Percentiles rank a stretch among this genome's conserved stretches.
Evolutionary conservation across 2,113 vertebrate species (phyloP).

Genomic region (Embiotoca jacksoni): DNA sequence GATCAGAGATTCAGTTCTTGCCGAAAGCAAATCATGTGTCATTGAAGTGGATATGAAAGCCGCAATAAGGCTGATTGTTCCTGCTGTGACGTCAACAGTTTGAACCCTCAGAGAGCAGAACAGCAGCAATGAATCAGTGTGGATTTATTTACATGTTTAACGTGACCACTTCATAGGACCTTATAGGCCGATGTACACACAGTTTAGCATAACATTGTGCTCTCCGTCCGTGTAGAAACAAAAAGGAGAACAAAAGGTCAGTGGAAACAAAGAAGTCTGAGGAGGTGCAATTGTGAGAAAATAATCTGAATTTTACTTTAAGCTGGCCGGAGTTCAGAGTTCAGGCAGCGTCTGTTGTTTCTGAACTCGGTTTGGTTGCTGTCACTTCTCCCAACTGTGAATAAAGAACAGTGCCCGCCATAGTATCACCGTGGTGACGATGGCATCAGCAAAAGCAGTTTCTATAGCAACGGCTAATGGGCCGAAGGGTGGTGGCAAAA

Average conservation of each 20-base stretch:
- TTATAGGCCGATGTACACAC: slow-evolving; percentile 5
- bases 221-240: slow-evolving; percentile 26
- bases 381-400: slow-evolving; percentile 22
- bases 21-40: no score
- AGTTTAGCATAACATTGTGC: slow-evolving; percentile 17
- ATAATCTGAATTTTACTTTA: slow-evolving; percentile 18
- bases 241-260: background rate
- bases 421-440: slow-evolving; percentile 21
- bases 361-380: background rate
- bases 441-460: slow-evolving; percentile 16
- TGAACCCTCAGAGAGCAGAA: slow-evolving; percentile 26
- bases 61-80: no score
- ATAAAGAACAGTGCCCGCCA: background rate
- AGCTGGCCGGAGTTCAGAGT: background rate
- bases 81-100: no score
- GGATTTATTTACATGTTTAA: slow-evolving; percentile 22
- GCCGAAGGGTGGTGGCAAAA: background rate
- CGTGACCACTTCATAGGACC: background rate
- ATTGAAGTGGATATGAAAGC: no score
- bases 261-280: background rate
- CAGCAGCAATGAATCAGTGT: background rate
- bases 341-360: background rate
- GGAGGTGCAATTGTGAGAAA: background rate
- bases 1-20: no score
- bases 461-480: slow-evolving; percentile 39